Evolutionary conservation across 2,888 invertebrate genomes (phyloP), one percentile per base, ranked within the genome.

Genomic region (Lasioglossum malachurum): DNA sequence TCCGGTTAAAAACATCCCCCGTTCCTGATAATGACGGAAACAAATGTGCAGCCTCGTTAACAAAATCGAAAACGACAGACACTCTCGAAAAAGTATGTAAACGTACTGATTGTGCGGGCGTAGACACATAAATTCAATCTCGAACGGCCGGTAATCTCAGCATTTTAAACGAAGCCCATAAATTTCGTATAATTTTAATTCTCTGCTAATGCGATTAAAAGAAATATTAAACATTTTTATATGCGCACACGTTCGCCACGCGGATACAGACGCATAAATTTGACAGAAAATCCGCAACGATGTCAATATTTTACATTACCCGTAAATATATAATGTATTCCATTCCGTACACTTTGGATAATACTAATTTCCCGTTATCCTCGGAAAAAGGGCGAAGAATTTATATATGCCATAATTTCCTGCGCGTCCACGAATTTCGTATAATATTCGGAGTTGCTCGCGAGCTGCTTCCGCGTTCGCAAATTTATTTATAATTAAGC

Each of bases 201-300:
- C 67, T 67, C 67, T 67, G 67, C 16, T 67, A 67, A 67, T 67
- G 19, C 67, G 67, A 67, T 67, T 67, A 67, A 67, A 67, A 67
- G 67, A 67, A 67, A 67, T 67, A 67, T 67, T 35, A 67, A 16
- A 67, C 67, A 67, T 35, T 67, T 67, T 67, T 67, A 16, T 67
- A 16, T 67, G 19, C 35, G 19, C 19, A 31, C 35, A 19, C 31
- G 67, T 19, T 19, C 8, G 5, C 19, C 19, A 19, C 67, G 67
- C 44, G 35, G 16, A 16, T 3, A 31, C 67, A 31, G 35, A 31
- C 27, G 27, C 67, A 67, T 67, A 67, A 67, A 67, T 67, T 31
- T 67, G 35, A 31, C 35, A 35, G 16, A 67, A 16, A 16, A 67
- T 35, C 7, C 35, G 31, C 19, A 35, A 19, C 31, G 31, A 67